phyloP scores from a whole-genome alignment of 2,797 vertebrate species.

The Sparus aurata region DNA sequence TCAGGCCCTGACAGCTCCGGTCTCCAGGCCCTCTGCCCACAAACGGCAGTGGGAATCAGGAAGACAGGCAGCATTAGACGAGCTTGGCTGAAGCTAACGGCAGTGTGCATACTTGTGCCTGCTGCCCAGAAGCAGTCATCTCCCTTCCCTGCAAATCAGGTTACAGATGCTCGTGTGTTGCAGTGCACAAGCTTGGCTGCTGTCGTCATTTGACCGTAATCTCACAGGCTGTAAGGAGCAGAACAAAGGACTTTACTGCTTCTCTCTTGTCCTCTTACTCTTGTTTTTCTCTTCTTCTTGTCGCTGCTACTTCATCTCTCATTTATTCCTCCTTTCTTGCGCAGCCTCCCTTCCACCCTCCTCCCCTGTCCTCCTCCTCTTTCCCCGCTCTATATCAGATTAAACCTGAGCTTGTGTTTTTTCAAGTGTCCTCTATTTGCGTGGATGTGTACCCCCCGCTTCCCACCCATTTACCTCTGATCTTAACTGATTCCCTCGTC shows the following conservation, averaged over 20 bases:
- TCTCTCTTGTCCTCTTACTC: conserved; percentile 18
- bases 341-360: not conserved
- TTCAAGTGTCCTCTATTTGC: conserved; percentile 72
- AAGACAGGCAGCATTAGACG: conserved; percentile 60
- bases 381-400: conserved; percentile 50
- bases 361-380: conserved; percentile 15
- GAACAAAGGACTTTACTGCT: conserved; percentile 1
- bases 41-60: conserved; percentile 61
- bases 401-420: conserved; percentile 54
- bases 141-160: conserved; percentile 43
- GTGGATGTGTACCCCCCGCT: conserved; percentile 40
- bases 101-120: conserved; percentile 41
- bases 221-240: conserved; percentile 21
- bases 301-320: not conserved
- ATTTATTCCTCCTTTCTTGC: not conserved
- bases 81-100: conserved; percentile 54
- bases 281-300: not conserved
- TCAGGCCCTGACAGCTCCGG: conserved; percentile 72
- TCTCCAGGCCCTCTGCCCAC: conserved; percentile 71
- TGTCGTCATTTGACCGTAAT: conserved; percentile 37
- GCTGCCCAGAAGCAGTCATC: conserved; percentile 49
- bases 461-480: conserved; percentile 61
- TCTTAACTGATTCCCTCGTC: conserved; percentile 60
- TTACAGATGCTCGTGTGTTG: conserved; percentile 34
- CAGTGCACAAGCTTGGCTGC: conserved; percentile 7